These are phyloP conservation scores for Deilephila porcellus DNA, from an alignment of 2,888 invertebrate genomes.

Conservation along the genomic window DNA sequence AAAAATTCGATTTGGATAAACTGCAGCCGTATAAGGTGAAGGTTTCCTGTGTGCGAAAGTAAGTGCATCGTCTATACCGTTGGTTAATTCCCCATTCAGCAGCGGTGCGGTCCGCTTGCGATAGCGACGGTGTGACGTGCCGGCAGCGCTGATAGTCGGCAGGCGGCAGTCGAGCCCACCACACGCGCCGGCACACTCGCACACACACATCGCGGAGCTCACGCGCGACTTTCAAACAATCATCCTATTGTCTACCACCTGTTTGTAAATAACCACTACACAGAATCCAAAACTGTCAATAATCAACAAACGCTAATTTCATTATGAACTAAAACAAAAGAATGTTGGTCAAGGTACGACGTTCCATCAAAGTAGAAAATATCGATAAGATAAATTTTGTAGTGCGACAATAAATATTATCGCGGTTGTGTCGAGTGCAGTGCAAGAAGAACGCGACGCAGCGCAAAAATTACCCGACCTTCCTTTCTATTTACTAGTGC, in stretches of 20 bases:
- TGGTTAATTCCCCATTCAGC: slow-evolving; percentile 46
- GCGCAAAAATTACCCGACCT: slow-evolving; percentile 64
- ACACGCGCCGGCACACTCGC: slow-evolving; percentile 48
- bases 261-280: slow-evolving; percentile 35
- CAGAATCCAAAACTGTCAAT: slow-evolving; percentile 36
- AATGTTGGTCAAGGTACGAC: slow-evolving; percentile 63
- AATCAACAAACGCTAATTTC: slow-evolving; percentile 41
- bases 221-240: slow-evolving; percentile 10
- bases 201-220: slow-evolving; percentile 6
- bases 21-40: slow-evolving; percentile 10
- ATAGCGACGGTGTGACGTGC: slow-evolving; percentile 60
- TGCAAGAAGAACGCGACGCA: slow-evolving; percentile 50
- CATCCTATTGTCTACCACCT: slow-evolving; percentile 33
- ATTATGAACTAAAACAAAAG: slow-evolving; percentile 54
- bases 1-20: background rate
- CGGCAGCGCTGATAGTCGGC: slow-evolving; percentile 47
- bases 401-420: slow-evolving; percentile 61
- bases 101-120: slow-evolving; percentile 59
- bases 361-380: slow-evolving; percentile 65
- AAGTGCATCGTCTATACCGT: slow-evolving; percentile 42
- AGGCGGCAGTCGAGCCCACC: slow-evolving; percentile 62
- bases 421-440: slow-evolving; percentile 59
- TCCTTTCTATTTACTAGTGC: slow-evolving; percentile 60
- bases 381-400: slow-evolving; percentile 71
- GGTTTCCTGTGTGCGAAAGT: slow-evolving; percentile 13